phyloP scores from a whole-genome alignment of 2,113 vertebrate species.

The Charina bottae region DNA sequence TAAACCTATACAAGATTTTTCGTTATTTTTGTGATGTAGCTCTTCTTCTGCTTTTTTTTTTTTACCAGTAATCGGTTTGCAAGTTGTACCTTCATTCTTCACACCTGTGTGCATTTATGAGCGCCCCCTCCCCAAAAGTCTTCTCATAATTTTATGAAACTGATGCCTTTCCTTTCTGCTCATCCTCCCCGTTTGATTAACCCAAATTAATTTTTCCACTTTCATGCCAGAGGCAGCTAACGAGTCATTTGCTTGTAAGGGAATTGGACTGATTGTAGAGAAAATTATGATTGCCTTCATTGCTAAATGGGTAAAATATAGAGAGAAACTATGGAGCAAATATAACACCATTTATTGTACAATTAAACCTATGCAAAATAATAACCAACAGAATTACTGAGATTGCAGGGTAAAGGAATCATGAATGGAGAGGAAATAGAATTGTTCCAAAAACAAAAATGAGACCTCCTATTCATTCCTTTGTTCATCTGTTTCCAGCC shows the following conservation, averaged over 20 bases:
- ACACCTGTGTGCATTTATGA: slow-evolving; percentile 5
- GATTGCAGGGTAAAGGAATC: slow-evolving; percentile 23
- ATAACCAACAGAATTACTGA: slow-evolving; percentile 27
- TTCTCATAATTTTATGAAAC: slow-evolving; percentile 20
- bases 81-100: background rate
- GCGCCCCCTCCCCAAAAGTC: background rate
- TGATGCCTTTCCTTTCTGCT: background rate
- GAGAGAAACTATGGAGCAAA: slow-evolving; percentile 20
- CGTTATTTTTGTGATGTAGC: background rate
- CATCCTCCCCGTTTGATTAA: slow-evolving; percentile 46
- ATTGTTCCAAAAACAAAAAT: background rate
- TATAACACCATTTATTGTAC: slow-evolving; percentile 26
- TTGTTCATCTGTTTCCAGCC: background rate
- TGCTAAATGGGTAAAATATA: slow-evolving; percentile 31
- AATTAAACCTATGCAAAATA: slow-evolving; percentile 38
- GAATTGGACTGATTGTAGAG: slow-evolving; percentile 48
- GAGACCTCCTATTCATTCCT: background rate
- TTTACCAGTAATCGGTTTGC: background rate
- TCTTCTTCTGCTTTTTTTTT: background rate
- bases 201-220: slow-evolving; percentile 59
- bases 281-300: slow-evolving; percentile 39
- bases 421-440: slow-evolving; percentile 10
- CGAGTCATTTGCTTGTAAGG: slow-evolving; percentile 19
- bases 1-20: background rate
- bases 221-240: slow-evolving; percentile 51